A percentile compares a stretch with the other conserved stretches of the same genome.
Evolutionary conservation across 2,113 vertebrate species (phyloP).

Genomic region (Neomonachus schauinslandi): DNA sequence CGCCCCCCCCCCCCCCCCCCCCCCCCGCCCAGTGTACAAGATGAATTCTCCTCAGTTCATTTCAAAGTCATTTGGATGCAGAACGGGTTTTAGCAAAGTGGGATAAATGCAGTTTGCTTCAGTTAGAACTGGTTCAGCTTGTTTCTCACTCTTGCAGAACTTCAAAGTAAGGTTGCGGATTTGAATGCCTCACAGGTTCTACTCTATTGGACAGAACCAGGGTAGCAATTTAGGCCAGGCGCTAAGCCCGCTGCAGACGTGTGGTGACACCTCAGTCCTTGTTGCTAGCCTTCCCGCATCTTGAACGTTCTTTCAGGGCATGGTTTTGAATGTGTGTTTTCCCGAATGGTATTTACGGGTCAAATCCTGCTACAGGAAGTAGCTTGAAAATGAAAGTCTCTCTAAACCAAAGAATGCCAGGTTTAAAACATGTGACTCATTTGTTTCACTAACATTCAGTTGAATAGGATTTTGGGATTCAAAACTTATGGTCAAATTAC

Average conservation of each 20-base stretch:
- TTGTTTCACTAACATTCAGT: neutral
- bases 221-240: neutral
- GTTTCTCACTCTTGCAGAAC: neutral
- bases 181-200: neutral
- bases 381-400: neutral
- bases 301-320: neutral
- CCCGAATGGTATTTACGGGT: neutral
- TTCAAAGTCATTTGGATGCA: neutral
- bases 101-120: neutral
- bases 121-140: neutral
- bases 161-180: neutral
- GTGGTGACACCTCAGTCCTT: neutral
- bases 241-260: neutral
- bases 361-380: neutral
- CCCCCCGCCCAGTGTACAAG: neutral
- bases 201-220: neutral
- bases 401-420: neutral
- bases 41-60: neutral
- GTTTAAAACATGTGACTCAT: neutral
- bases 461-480: neutral
- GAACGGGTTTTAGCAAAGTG: neutral
- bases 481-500: neutral
- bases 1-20: rapidly evolving
- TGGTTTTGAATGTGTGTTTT: constrained; percentile 1
- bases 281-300: neutral